Conservation (phyloP, 2,888 invertebrate genomes). For the Drosophila falleni region DNA sequence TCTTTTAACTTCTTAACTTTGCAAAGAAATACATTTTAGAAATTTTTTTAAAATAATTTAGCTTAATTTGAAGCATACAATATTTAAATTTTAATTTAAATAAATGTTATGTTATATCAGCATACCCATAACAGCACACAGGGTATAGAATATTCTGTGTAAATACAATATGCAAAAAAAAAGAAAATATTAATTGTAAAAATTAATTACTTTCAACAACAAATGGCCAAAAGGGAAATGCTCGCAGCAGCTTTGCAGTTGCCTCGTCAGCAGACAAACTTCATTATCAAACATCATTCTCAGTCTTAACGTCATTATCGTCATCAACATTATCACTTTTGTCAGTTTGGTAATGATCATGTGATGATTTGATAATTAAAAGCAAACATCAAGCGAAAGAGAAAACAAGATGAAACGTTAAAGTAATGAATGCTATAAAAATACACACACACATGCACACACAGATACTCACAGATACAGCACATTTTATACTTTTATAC, state of each 20-base stretch:
- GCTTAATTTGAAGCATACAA: not conserved
- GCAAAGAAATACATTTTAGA: not conserved
- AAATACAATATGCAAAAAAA: slow-evolving; percentile 34
- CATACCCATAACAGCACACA: not conserved
- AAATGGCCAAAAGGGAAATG: slow-evolving; percentile 53
- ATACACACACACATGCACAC: slow-evolving; percentile 22
- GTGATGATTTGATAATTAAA: slow-evolving; percentile 81
- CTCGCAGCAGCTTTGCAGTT: slow-evolving; percentile 9
- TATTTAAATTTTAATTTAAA: not conserved
- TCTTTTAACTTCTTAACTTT: not conserved
- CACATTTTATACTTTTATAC: slow-evolving; percentile 16
- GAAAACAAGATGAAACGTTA: slow-evolving; percentile 59
- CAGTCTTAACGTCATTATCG: slow-evolving; percentile 15
- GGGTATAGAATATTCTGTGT: slow-evolving; percentile 30
- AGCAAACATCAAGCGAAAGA: slow-evolving; percentile 70
- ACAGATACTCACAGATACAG: not conserved
- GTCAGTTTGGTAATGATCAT: slow-evolving; percentile 73
- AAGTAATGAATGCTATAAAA: slow-evolving; percentile 66
- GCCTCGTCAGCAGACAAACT: slow-evolving; percentile 6
- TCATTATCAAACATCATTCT: slow-evolving; percentile 5
- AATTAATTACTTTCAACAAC: slow-evolving; percentile 54
- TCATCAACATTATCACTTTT: slow-evolving; percentile 47
- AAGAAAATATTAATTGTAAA: slow-evolving; percentile 48
- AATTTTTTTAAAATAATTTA: too few relatives aligned
- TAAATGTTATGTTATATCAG: not conserved